Conservation (phyloP, 2,888 invertebrate species). For the Gastrophysa polygoni region DNA sequence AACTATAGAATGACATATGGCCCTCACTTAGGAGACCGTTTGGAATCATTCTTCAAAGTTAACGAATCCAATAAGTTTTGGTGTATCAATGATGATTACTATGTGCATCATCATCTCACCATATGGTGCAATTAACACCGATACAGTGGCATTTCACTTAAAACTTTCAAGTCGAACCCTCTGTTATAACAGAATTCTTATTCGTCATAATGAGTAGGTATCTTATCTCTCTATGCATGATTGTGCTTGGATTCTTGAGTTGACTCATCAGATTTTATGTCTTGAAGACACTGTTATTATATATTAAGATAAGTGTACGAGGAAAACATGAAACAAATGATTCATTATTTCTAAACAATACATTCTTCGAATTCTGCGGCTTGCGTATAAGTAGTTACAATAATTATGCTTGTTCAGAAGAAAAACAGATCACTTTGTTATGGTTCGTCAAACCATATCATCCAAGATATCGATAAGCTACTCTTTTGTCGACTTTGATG, state of each 20-base stretch:
- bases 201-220: too few species aligned
- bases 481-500: conserved; percentile 42
- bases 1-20: conserved; percentile 18
- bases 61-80: too few species aligned
- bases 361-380: not conserved
- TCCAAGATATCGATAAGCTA: conserved; percentile 39
- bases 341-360: conserved; percentile 14
- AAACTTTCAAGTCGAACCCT: too few species aligned
- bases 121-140: too few species aligned
- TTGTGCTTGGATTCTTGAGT: conserved; percentile 25
- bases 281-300: conserved; percentile 20
- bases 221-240: too few species aligned
- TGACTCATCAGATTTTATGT: conserved; percentile 19
- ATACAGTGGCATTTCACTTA: too few species aligned
- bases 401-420: too few species aligned
- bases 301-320: conserved; percentile 14
- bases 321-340: conserved; percentile 4
- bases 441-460: conserved; percentile 31
- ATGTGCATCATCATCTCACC: too few species aligned
- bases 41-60: not conserved
- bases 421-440: not conserved
- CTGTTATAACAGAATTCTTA: too few species aligned
- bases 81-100: too few species aligned
- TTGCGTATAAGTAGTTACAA: too few species aligned
- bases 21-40: conserved; percentile 2